Conservation (phyloP, 2,797 vertebrate genomes). For the Gadopsis bispinosus region DNA sequence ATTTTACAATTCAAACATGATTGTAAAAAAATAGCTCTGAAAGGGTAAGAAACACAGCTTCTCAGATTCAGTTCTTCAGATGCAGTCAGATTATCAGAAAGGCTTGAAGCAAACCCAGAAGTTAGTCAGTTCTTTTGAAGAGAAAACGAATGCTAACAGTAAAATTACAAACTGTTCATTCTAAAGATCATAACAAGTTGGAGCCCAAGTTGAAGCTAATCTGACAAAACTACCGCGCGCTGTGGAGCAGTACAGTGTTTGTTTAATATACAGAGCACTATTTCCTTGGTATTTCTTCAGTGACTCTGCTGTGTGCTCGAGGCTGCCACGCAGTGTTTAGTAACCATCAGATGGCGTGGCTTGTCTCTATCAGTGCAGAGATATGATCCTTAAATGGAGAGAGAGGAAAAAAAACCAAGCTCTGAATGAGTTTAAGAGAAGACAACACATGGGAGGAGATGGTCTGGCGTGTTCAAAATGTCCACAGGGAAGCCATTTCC, state of each 20-base stretch:
- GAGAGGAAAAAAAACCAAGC: conserved; percentile 31
- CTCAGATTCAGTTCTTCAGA: no score
- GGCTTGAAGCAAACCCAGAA: neutral
- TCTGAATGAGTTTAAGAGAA: conserved; percentile 65
- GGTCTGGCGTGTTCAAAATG: conserved; percentile 70
- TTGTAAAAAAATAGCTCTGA: neutral
- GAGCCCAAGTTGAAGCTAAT: neutral
- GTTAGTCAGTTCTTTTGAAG: neutral
- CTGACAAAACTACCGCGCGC: neutral
- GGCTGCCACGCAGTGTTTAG: conserved; percentile 45
- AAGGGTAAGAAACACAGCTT: neutral
- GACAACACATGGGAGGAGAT: conserved; percentile 47
- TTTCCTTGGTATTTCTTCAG: neutral
- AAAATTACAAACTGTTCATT: neutral
- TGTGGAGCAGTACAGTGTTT: neutral
- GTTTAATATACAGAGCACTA: neutral
- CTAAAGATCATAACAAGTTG: neutral
- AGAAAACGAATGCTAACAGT: no score
- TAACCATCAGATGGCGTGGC: conserved; percentile 40
- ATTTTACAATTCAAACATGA: neutral
- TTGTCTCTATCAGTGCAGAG: conserved; percentile 50
- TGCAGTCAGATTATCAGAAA: neutral
- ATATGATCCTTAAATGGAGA: conserved; percentile 52
- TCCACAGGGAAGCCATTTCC: conserved; percentile 74
- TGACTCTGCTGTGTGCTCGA: conserved; percentile 8